Base-by-base conservation (phyloP, 2,113 vertebrate species). In the Gopherus flavomarginatus region DNA sequence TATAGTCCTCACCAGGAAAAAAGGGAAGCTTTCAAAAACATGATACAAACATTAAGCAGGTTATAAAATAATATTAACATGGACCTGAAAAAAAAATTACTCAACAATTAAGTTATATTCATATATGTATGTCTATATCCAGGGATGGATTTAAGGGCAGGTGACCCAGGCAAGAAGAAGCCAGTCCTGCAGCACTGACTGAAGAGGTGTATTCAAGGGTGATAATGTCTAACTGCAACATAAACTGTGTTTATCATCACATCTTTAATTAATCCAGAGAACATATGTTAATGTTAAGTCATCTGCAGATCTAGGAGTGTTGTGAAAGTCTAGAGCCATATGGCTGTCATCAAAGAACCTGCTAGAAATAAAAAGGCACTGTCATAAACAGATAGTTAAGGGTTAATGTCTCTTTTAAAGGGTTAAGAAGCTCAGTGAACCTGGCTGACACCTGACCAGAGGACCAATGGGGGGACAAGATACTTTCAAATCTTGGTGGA, bases 221-320 rank as follows among this genome's bases (percentile, higher is more conserved):
- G 57, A 42, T 14, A 90, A 19, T 50, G 53, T 85, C 83, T 95
- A 87, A 90, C 81, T 94, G 84, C 85, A 86, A 3, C 87, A 56
- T 83, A 94, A 56, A 2, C 85, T 93, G 35, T 93, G 90, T 92
- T 95, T 95, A 83, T 90, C 85, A 96, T 94, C 78, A 78, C 78
- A 85, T 91, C 92, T 97, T 95, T 95, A 96, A 97, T 97, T 97
- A 96, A 93, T 94, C 83, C 56, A 59, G 87, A 94, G 94, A 96
- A 95, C 93, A 95, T 95, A 94, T 93, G 93, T 83, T 95, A 94
- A 85, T 81, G 2, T 26, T 92, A 83, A 94, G 93, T 93, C 93
- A 94, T 91, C 87, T 81, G 86, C 93, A 85, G 53, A 80, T 49
- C 0, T 24, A 94, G 86, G 69, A 83, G 4, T 1, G 1, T 82